These are phyloP conservation scores for Drosophila quinaria DNA, from an alignment of 2,888 invertebrate genomes.

Conservation along the genomic window DNA sequence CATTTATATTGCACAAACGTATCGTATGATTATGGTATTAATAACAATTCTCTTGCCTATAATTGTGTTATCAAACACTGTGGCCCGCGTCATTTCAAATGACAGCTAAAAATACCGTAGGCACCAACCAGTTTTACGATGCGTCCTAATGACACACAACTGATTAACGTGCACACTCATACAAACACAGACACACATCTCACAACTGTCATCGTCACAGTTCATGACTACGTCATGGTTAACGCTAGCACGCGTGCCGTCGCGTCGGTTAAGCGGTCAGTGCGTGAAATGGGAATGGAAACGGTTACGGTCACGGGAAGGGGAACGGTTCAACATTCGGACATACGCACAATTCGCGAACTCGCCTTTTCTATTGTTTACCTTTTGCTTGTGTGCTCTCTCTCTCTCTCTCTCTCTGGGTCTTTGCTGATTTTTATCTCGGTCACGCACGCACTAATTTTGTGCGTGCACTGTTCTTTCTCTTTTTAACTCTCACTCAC, in stretches of 20 bases:
- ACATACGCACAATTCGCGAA: constrained; percentile 38
- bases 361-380: constrained; percentile 62
- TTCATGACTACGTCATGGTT: constrained; percentile 38
- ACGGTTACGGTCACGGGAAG: background rate
- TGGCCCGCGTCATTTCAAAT: constrained; percentile 13
- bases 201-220: constrained; percentile 42
- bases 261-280: constrained; percentile 26
- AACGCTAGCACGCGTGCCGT: constrained; percentile 34
- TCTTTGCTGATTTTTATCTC: constrained; percentile 13
- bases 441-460: constrained; percentile 48
- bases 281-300: constrained; percentile 10
- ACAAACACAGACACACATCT: background rate
- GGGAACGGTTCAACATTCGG: constrained; percentile 8
- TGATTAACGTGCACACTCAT: constrained; percentile 30
- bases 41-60: background rate
- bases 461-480: constrained; percentile 39
- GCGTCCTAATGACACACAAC: constrained; percentile 60
- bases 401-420: constrained; percentile 27
- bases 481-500: constrained; percentile 34
- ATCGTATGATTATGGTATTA: constrained; percentile 13
- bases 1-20: background rate
- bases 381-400: constrained; percentile 31
- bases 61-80: constrained; percentile 5
- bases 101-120: constrained; percentile 8
- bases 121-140: constrained; percentile 45